Conservation (phyloP, 2,113 vertebrate genomes). For the Hyperoodon ampullatus region DNA sequence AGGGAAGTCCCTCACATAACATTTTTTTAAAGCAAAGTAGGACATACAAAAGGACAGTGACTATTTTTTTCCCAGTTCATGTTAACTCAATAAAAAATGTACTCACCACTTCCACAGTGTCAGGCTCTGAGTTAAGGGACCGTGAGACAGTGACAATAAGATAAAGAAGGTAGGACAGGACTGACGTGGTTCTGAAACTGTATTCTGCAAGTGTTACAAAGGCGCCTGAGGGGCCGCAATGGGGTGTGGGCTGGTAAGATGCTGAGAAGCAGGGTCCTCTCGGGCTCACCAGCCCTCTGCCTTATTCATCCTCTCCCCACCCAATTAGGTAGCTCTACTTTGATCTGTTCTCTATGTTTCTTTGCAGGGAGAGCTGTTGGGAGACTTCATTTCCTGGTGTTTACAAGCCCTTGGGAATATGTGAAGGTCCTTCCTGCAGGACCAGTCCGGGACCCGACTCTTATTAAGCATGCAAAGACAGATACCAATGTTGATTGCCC, state of each 20-base stretch:
- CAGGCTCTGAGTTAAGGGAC: not conserved
- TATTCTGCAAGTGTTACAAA: not conserved
- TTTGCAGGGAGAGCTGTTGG: not conserved
- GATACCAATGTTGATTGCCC: conserved; percentile 40
- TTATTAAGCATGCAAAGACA: conserved; percentile 54
- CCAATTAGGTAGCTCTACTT: not conserved
- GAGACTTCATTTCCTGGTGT: conserved; percentile 15
- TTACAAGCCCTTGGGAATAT: conserved; percentile 24
- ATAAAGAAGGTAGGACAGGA: not conserved
- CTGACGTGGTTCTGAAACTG: not conserved
- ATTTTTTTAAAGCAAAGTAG: not conserved
- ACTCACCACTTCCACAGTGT: not conserved
- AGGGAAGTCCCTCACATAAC: not conserved
- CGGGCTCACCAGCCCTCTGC: not conserved
- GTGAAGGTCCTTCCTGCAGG: conserved; percentile 39
- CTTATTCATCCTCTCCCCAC: not conserved
- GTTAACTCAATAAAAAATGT: not conserved
- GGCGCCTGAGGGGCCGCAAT: not conserved
- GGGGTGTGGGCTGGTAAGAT: not conserved
- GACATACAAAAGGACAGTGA: not conserved
- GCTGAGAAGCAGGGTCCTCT: not conserved
- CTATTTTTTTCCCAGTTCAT: not conserved
- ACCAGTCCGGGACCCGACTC: not conserved
- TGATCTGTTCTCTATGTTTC: not conserved
- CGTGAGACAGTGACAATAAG: not conserved